Conservation (phyloP, 2,888 invertebrate species). For the Siphlonurus alternatus region DNA sequence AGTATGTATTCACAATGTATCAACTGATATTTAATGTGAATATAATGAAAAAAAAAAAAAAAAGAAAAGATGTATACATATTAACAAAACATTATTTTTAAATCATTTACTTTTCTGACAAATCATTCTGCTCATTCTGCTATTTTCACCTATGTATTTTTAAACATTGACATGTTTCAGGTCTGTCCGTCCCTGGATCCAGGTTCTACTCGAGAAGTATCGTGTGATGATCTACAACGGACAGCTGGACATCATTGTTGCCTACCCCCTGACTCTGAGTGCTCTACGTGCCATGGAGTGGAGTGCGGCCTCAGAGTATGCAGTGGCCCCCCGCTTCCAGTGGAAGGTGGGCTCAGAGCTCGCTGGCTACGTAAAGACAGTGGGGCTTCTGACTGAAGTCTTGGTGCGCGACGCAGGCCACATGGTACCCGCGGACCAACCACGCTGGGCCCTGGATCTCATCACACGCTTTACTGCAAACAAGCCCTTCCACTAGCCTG, state of each 20-base stretch:
- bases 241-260: constrained; percentile 80
- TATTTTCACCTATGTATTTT: too few species aligned
- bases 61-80: too few species aligned
- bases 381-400: constrained; percentile 52
- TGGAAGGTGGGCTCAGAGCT: constrained; percentile 51
- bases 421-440: constrained; percentile 66
- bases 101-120: too few species aligned
- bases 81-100: too few species aligned
- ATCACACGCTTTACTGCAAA: constrained; percentile 7
- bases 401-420: constrained; percentile 66
- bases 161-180: not conserved
- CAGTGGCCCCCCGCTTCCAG: constrained; percentile 41
- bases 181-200: constrained; percentile 56
- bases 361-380: constrained; percentile 59
- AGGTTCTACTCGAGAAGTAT: constrained; percentile 47
- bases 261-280: constrained; percentile 68
- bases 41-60: too few species aligned
- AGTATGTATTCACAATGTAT: too few species aligned
- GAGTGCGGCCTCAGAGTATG: constrained; percentile 44
- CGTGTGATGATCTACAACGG: constrained; percentile 73
- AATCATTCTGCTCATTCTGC: too few species aligned
- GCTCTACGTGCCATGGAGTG: constrained; percentile 58
- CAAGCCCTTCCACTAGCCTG: constrained; percentile 6
- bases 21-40: too few species aligned
- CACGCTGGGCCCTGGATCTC: constrained; percentile 43